phyloP scores from a whole-genome alignment of 2,888 invertebrate species.

The Sialis lutaria region DNA sequence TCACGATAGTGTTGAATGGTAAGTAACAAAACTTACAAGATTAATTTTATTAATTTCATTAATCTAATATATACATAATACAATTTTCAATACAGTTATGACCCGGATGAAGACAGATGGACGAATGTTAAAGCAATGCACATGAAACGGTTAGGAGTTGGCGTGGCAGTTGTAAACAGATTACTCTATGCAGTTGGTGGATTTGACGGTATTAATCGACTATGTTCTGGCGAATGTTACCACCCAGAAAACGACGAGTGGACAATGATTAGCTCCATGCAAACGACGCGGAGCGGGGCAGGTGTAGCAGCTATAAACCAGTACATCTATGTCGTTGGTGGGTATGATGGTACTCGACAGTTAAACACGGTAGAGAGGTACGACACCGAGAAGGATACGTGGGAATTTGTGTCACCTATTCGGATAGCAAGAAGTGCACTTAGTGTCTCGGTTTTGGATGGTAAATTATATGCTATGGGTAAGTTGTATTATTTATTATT shows the following conservation, averaged over 20 bases:
- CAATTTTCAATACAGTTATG: slow-evolving; percentile 41
- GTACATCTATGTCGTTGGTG: slow-evolving; percentile 83
- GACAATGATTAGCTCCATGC: slow-evolving; percentile 66
- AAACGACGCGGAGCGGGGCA: slow-evolving; percentile 64
- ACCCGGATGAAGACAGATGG: slow-evolving; percentile 76
- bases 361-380: slow-evolving; percentile 72
- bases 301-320: slow-evolving; percentile 73
- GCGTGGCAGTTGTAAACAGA: slow-evolving; percentile 63
- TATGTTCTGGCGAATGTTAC: slow-evolving; percentile 74
- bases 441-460: slow-evolving; percentile 70
- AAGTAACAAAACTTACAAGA: slow-evolving; percentile 4
- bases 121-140: slow-evolving; percentile 56
- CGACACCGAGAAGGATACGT: slow-evolving; percentile 64
- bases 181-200: slow-evolving; percentile 73
- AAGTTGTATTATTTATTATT: too few relatives aligned
- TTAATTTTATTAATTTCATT: neutral
- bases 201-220: slow-evolving; percentile 64
- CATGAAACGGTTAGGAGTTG: slow-evolving; percentile 60
- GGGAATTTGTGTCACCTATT: slow-evolving; percentile 64
- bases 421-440: slow-evolving; percentile 72
- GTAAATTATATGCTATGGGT: slow-evolving; percentile 82
- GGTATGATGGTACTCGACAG: slow-evolving; percentile 77
- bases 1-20: slow-evolving; percentile 82
- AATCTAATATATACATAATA: too few relatives aligned
- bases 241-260: slow-evolving; percentile 86